Evolutionary conservation across 2,888 invertebrate species (phyloP), one percentile per base, ranked within the genome.

Genomic region (Dolichomitus sp.): DNA sequence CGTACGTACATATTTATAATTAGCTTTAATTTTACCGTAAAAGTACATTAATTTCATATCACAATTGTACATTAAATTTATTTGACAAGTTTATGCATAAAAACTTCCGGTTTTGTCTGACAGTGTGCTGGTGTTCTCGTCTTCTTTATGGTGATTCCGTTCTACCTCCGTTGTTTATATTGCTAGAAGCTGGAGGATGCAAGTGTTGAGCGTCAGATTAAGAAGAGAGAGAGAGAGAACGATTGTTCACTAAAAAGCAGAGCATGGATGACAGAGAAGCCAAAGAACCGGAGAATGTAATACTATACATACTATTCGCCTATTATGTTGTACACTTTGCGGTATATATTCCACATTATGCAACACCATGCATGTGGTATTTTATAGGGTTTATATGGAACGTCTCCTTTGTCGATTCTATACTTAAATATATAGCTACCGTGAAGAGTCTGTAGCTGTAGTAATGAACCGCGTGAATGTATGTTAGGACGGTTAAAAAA

Each of bases 291-390:
- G 54, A 57, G 42, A 23, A 48, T 57, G 37, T 57, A 33, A 66
- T 69, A 45, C 37, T 59, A 59, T 57, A 57, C 42, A 66, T 77
- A 77, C 52, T 30, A 63, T 66, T 61, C 59, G 81, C 81, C 77
- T 81, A 77, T 77, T 80, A 75, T 63, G 45, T 50, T 14, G 48
- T 48, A 37, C 50, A 17, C 52, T 42, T 52, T 45, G 40, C 61
- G 73, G 65, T 48, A 9, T 30, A 27, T 9, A 45, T 48, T 59
- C 33, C 12, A 72, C 57, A 23, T 27, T 57, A 27, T 30, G 19
- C 33, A 30, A 14, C 52, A 19, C 19, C 7, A n/a, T 30, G 30
- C 27, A 2, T 37, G 37, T 9, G 9, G 1, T 9, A 37, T 37
- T 1, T 23, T 23, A 23, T 23, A 23, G 23, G 23, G 23, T 23